A percentile compares a stretch with the other conserved stretches of the same genome.
Conservation (phyloP, 1,140 invertebrate genomes). For the Pemphigus obesinymphae region DNA sequence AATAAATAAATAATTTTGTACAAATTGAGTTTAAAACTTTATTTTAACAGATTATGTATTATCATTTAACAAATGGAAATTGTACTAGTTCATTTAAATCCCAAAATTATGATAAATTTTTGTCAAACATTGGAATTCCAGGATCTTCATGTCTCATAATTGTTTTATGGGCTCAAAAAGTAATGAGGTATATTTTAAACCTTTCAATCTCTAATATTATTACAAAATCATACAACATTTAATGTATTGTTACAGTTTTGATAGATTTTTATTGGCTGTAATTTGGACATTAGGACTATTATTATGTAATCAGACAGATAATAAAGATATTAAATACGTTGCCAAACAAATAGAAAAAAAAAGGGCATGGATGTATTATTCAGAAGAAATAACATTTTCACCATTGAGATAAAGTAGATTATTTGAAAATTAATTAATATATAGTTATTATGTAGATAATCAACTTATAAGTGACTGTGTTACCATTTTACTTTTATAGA, state of each 20-base stretch:
- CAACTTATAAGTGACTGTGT: too few species aligned
- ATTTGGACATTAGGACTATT: slow-evolving; percentile 11
- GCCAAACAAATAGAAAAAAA: neutral
- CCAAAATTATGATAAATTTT: neutral
- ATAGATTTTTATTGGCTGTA: slow-evolving; percentile 26
- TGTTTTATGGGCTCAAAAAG: slow-evolving; percentile 22
- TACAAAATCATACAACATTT: too few species aligned
- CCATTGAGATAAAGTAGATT: neutral
- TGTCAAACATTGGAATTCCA: slow-evolving; percentile 5
- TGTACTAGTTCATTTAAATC: neutral
- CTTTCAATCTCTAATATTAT: too few species aligned
- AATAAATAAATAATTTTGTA: too few species aligned
- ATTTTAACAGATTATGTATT: slow-evolving; percentile 10
- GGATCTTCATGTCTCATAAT: slow-evolving; percentile 26
- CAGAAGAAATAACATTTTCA: neutral
- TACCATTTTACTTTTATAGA: too few species aligned
- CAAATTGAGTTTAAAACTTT: too few species aligned
- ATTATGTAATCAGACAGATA: neutral
- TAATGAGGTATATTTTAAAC: neutral
- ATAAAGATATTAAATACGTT: slow-evolving; percentile 20
- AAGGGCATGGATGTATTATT: slow-evolving; percentile 3
- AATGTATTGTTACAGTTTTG: neutral
- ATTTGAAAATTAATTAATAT: too few species aligned
- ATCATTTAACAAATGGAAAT: neutral
- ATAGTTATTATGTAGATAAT: too few species aligned